Evolutionary conservation across 2,113 vertebrate species (phyloP).

Genomic region (Limnothrissa miodon): DNA sequence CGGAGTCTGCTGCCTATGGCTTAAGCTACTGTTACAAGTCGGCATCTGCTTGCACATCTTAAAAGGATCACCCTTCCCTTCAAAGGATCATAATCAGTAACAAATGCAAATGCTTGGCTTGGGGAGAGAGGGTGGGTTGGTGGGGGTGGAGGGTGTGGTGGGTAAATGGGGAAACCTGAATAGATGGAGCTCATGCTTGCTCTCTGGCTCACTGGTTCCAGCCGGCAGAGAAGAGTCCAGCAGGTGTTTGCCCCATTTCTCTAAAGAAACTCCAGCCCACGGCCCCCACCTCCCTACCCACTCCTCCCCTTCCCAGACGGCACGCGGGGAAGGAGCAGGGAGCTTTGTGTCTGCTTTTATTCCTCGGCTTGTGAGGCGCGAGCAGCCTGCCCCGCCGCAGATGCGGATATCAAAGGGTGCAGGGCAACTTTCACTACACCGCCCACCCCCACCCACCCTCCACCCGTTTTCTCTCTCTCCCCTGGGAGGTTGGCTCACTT

Average conservation of each 20-base stretch:
- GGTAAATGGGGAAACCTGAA: slow-evolving; percentile 58
- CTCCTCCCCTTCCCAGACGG: slow-evolving; percentile 55
- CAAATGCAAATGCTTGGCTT: not conserved
- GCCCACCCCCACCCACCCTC: not conserved
- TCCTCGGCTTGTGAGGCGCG: slow-evolving; percentile 68
- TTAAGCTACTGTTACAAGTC: slow-evolving; percentile 2
- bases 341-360: slow-evolving; percentile 84
- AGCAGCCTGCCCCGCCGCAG: slow-evolving; percentile 73
- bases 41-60: slow-evolving; percentile 12
- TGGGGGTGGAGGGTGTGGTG: not conserved
- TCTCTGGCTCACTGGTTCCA: slow-evolving; percentile 63
- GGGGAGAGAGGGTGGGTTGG: not conserved
- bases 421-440: slow-evolving; percentile 63
- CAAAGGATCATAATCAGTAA: slow-evolving; percentile 12
- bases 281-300: slow-evolving; percentile 37
- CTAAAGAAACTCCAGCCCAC: slow-evolving; percentile 56
- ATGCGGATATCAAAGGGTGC: slow-evolving; percentile 77
- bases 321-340: slow-evolving; percentile 76
- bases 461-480: not conserved
- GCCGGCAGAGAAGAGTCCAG: slow-evolving; percentile 70
- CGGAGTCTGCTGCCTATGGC: not conserved
- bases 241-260: slow-evolving; percentile 81
- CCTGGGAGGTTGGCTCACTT: not conserved
- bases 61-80: not conserved
- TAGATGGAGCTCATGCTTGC: slow-evolving; percentile 63